These are phyloP conservation scores for Sphaerophoria taeniata DNA, from an alignment of 2,888 invertebrate species.

Conservation along the genomic window DNA sequence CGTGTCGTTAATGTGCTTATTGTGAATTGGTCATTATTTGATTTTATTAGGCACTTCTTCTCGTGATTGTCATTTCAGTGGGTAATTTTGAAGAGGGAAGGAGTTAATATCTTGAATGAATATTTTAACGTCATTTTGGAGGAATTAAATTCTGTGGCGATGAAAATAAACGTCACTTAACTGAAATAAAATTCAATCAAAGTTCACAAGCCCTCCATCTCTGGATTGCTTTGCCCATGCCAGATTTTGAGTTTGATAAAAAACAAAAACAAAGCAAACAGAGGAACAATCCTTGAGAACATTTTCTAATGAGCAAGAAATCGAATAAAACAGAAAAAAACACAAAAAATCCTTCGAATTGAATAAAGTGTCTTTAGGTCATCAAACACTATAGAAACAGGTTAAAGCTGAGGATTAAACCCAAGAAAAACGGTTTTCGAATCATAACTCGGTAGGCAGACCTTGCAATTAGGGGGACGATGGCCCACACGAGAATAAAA, in stretches of 20 bases:
- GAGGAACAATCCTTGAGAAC: slow-evolving; percentile 42
- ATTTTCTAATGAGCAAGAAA: slow-evolving; percentile 30
- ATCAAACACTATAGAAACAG: too few species aligned
- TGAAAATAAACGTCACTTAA: background rate
- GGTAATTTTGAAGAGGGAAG: background rate
- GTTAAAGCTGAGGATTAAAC: too few species aligned
- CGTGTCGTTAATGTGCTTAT: background rate
- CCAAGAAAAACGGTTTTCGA: too few species aligned
- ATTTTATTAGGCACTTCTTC: slow-evolving; percentile 16
- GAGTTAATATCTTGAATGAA: background rate
- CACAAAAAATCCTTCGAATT: background rate
- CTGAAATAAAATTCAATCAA: slow-evolving; percentile 52
- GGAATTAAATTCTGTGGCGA: too few species aligned
- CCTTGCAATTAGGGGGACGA: too few species aligned
- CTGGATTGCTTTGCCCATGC: slow-evolving; percentile 23
- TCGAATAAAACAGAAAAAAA: background rate
- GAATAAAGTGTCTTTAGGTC: too few species aligned
- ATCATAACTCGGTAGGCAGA: too few species aligned
- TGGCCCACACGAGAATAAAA: too few species aligned
- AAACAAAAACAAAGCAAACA: background rate
- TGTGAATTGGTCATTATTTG: background rate
- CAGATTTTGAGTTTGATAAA: background rate
- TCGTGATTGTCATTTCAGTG: background rate
- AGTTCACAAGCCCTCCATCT: background rate
- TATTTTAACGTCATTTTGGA: background rate